These are phyloP conservation scores for Hippopotamyrus pictus DNA, from an alignment of 2,797 vertebrate genomes.

Conservation along the genomic window DNA sequence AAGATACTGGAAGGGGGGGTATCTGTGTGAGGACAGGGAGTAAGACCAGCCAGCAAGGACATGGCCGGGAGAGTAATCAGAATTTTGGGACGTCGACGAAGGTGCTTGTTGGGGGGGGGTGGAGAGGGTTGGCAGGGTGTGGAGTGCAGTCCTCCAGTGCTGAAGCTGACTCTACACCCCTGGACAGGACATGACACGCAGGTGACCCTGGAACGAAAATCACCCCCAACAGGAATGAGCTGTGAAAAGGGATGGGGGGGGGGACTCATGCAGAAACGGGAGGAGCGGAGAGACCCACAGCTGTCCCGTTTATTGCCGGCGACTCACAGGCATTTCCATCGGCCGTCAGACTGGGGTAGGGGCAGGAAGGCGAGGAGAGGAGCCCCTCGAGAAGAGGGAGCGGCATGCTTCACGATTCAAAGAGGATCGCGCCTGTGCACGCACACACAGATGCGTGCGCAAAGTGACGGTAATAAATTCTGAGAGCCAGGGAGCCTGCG, in stretches of 20 bases:
- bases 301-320: constrained; percentile 77
- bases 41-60: neutral
- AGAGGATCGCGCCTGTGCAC: constrained; percentile 53
- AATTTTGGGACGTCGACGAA: neutral
- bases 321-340: constrained; percentile 80
- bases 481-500: neutral
- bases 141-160: neutral
- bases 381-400: constrained; percentile 57
- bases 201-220: constrained; percentile 2
- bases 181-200: too few species aligned
- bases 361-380: constrained; percentile 54
- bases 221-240: neutral
- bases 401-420: constrained; percentile 59
- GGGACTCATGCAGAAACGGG: constrained; percentile 31
- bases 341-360: constrained; percentile 78
- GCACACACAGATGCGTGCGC: neutral
- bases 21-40: neutral
- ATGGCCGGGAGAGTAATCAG: neutral
- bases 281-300: constrained; percentile 63
- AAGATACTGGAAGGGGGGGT: neutral
- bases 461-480: neutral
- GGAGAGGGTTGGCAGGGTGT: neutral
- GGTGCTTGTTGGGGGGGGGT: neutral
- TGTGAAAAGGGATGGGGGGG: constrained; percentile 35
- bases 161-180: neutral